These are phyloP conservation scores for Chrysemys picta DNA, from an alignment of 2,113 vertebrate species.

Conservation along the genomic window DNA sequence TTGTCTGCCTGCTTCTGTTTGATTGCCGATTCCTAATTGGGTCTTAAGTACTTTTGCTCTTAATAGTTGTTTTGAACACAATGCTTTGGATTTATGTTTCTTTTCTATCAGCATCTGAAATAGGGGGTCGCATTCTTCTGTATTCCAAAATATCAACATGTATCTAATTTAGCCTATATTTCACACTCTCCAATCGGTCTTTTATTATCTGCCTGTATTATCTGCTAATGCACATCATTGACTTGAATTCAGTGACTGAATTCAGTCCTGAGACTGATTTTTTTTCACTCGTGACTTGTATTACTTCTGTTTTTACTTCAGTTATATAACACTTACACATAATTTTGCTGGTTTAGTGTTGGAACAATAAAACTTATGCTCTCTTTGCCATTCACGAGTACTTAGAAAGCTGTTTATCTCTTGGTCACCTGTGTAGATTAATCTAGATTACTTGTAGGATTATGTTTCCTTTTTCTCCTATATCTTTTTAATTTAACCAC, in stretches of 20 bases:
- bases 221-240: not conserved
- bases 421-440: not conserved
- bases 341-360: not conserved
- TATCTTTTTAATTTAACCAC: not conserved
- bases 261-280: not conserved
- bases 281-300: not conserved
- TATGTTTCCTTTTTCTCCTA: slow-evolving; percentile 5
- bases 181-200: not conserved
- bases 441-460: not conserved
- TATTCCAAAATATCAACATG: not conserved
- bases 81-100: not conserved
- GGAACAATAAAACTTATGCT: not conserved
- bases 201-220: not conserved
- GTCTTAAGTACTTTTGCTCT: rapidly evolving
- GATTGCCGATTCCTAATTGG: not conserved
- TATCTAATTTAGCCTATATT: not conserved
- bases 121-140: not conserved
- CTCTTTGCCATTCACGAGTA: not conserved
- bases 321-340: not conserved
- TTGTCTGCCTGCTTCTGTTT: rapidly evolving
- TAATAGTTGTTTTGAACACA: not conserved
- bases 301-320: not conserved
- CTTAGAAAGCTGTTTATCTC: not conserved
- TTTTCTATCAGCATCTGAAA: not conserved
- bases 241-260: not conserved